Conservation (phyloP, 1,140 invertebrate species). For the Bathynomus jamesi region DNA sequence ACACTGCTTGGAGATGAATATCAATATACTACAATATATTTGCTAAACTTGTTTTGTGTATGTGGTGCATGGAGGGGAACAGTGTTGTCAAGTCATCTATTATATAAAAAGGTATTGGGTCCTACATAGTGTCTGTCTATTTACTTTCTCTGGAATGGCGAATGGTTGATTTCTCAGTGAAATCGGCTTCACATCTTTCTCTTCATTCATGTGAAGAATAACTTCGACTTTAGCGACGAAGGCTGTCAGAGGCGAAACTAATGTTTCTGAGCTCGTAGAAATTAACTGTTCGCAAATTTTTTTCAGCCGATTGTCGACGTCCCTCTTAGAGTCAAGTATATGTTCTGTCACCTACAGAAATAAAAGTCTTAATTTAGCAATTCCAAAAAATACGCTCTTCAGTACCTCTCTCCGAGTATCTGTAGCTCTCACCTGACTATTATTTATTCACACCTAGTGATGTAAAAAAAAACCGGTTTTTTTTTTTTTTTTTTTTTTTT, state of each 20-base stretch:
- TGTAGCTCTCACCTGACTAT: neutral
- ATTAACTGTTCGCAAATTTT: slow-evolving; percentile 86
- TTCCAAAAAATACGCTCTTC: too few relatives aligned
- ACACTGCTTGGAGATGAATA: too few relatives aligned
- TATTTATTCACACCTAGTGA: neutral
- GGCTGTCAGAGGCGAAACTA: slow-evolving; percentile 62
- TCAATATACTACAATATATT: too few relatives aligned
- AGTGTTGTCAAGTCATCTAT: too few relatives aligned
- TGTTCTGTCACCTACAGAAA: slow-evolving; percentile 53
- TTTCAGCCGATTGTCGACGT: slow-evolving; percentile 87
- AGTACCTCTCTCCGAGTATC: too few relatives aligned
- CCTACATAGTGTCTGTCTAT: too few relatives aligned
- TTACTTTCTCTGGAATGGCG: slow-evolving; percentile 30
- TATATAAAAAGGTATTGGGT: too few relatives aligned
- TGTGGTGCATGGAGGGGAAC: too few relatives aligned
- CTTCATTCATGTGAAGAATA: slow-evolving; percentile 32
- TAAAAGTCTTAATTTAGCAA: too few relatives aligned
- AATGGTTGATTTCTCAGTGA: slow-evolving; percentile 32
- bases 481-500: too few relatives aligned
- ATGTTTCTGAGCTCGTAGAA: slow-evolving; percentile 61
- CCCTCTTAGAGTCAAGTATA: slow-evolving; percentile 84
- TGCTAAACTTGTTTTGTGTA: too few relatives aligned
- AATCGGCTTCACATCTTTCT: slow-evolving; percentile 31
- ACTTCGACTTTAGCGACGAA: slow-evolving; percentile 64
- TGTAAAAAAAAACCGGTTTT: too few relatives aligned